These are phyloP conservation scores for Octopus sinensis DNA, from an alignment of 1,140 invertebrate species.

Conservation along the genomic window DNA sequence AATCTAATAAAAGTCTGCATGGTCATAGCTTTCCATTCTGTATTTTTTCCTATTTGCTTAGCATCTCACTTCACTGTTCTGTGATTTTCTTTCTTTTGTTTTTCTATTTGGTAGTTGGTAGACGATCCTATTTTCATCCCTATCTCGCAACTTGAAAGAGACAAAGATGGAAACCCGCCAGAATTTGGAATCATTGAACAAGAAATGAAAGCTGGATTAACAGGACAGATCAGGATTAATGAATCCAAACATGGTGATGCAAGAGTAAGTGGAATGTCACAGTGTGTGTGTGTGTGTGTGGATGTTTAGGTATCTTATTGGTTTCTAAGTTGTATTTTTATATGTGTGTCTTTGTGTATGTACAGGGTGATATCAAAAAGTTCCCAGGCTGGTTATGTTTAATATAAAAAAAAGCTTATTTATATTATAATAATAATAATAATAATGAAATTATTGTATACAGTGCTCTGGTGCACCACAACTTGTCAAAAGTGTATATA, in stretches of 20 bases:
- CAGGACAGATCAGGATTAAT: constrained; percentile 42
- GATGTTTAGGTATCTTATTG: neutral
- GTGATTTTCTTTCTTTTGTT: constrained; percentile 12
- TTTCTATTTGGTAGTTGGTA: constrained; percentile 44
- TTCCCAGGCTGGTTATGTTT: neutral
- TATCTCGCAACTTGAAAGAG: constrained; percentile 56
- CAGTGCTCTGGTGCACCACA: too few species aligned
- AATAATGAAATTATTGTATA: too few species aligned
- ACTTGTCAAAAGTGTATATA: too few species aligned
- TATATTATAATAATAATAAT: too few species aligned
- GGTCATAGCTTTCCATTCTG: too few species aligned
- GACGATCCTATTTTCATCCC: constrained; percentile 60
- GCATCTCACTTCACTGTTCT: neutral
- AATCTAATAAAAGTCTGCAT: too few species aligned
- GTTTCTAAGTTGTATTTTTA: neutral
- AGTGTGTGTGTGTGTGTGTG: neutral
- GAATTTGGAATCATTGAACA: constrained; percentile 52
- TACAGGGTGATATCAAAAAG: neutral
- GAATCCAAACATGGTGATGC: constrained; percentile 43
- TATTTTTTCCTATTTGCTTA: too few species aligned
- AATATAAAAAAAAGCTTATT: too few species aligned
- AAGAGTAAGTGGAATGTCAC: constrained; percentile 35
- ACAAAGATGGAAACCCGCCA: constrained; percentile 49
- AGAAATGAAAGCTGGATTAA: constrained; percentile 51
- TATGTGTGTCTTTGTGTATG: too few species aligned